These are phyloP conservation scores for Eupithecia vulgata DNA, from an alignment of 2,888 invertebrate genomes.

Conservation along the genomic window DNA sequence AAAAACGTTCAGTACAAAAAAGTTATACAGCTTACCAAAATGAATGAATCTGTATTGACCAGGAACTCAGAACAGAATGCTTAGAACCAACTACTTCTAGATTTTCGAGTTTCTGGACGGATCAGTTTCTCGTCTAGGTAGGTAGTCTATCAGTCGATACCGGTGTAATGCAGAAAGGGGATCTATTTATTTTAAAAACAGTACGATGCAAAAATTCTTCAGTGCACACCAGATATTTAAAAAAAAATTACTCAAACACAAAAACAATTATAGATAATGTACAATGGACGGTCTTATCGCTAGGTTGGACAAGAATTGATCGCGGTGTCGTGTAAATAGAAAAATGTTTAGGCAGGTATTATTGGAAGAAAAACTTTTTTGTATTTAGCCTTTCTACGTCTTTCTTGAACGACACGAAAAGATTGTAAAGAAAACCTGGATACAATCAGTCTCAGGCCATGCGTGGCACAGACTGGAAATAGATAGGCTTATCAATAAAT, in stretches of 20 bases:
- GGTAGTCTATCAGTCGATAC: neutral
- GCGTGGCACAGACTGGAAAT: neutral
- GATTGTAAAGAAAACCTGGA: neutral
- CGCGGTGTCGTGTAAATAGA: too few species aligned
- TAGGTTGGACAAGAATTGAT: too few species aligned
- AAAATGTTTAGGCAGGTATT: too few species aligned
- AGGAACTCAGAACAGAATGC: too few species aligned
- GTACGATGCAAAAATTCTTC: too few species aligned
- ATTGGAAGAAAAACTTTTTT: neutral
- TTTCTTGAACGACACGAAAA: neutral
- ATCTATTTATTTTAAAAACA: neutral
- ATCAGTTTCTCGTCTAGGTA: neutral
- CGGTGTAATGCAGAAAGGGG: neutral
- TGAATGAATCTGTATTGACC: constrained; percentile 11
- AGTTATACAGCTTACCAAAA: constrained; percentile 11
- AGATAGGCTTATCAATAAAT: neutral
- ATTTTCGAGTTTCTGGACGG: too few species aligned
- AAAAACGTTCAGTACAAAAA: neutral
- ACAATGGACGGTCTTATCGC: too few species aligned
- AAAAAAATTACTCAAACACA: too few species aligned
- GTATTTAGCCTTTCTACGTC: neutral
- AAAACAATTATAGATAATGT: too few species aligned
- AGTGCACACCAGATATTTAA: too few species aligned
- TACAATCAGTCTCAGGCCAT: neutral
- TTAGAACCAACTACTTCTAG: too few species aligned